A percentile compares a stretch with the other conserved stretches of the same genome.
Evolutionary conservation across 2,888 invertebrate species (phyloP).

Genomic region (Drosophila atripex): DNA sequence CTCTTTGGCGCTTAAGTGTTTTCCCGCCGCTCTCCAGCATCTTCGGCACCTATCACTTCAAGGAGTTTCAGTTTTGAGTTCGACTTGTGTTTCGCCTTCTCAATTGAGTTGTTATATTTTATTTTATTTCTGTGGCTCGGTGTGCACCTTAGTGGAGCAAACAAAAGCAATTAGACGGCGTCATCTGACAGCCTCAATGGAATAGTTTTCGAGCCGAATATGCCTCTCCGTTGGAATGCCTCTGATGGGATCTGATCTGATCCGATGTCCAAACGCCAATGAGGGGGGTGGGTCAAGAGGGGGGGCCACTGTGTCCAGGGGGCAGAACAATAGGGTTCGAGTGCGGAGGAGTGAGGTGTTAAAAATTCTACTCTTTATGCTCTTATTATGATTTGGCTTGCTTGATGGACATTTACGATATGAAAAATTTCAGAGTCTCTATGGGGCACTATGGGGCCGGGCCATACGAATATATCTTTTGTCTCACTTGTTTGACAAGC

Average conservation of each 20-base stretch:
- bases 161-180: conserved; percentile 79
- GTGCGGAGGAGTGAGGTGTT: conserved; percentile 72
- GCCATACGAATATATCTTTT: conserved; percentile 27
- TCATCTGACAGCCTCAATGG: conserved; percentile 75
- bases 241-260: conserved; percentile 28
- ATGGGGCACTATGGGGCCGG: neutral
- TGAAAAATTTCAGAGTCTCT: conserved; percentile 38
- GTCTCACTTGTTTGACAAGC: conserved; percentile 77
- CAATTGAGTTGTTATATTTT: conserved; percentile 73
- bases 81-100: conserved; percentile 40
- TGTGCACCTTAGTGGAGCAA: conserved; percentile 75
- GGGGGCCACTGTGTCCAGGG: conserved; percentile 63
- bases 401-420: conserved; percentile 77
- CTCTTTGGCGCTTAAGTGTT: conserved; percentile 75
- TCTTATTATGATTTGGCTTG: conserved; percentile 69
- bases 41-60: conserved; percentile 33
- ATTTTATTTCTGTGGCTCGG: conserved; percentile 37
- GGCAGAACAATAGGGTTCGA: conserved; percentile 53
- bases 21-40: conserved; percentile 31
- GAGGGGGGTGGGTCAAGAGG: conserved; percentile 21
- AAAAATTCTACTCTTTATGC: conserved; percentile 77
- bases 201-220: conserved; percentile 52
- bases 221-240: conserved; percentile 41
- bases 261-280: conserved; percentile 64
- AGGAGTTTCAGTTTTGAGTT: conserved; percentile 17